Conservation (phyloP, 2,113 vertebrate genomes). For the Malurus elegans region DNA sequence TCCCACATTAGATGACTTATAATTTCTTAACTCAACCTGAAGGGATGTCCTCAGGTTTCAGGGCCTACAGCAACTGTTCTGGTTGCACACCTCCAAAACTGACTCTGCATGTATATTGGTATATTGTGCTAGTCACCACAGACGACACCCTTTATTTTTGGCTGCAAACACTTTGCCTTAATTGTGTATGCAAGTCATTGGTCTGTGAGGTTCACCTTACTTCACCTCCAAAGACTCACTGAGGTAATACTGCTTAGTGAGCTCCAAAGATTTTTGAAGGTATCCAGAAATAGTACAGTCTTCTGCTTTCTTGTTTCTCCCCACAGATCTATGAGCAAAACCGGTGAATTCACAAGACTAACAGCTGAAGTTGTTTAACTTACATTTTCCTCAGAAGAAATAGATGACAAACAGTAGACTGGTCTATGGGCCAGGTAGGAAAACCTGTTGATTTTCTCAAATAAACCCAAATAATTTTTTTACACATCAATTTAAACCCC, state of each 20-base stretch:
- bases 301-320: not conserved
- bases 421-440: not conserved
- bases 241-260: not conserved
- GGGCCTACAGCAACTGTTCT: constrained; percentile 29
- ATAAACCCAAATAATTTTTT: not conserved
- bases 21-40: constrained; percentile 54
- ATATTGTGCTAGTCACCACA: constrained; percentile 55
- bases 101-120: constrained; percentile 53
- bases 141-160: constrained; percentile 43
- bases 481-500: not conserved
- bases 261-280: not conserved
- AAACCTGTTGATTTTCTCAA: not conserved
- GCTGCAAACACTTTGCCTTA: constrained; percentile 24
- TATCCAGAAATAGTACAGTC: not conserved
- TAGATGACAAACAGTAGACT: not conserved
- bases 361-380: not conserved
- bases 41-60: constrained; percentile 1
- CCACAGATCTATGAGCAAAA: not conserved
- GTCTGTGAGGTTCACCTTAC: constrained; percentile 54
- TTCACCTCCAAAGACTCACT: not conserved
- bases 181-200: not conserved
- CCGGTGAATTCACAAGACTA: not conserved
- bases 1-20: constrained; percentile 59
- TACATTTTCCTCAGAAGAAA: not conserved
- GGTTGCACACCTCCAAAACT: constrained; percentile 37